Percentiles rank a stretch among this genome's conserved stretches.
These are phyloP conservation scores for Fistularia tabacaria DNA, from an alignment of 2,797 vertebrate genomes.

Conservation along the genomic window DNA sequence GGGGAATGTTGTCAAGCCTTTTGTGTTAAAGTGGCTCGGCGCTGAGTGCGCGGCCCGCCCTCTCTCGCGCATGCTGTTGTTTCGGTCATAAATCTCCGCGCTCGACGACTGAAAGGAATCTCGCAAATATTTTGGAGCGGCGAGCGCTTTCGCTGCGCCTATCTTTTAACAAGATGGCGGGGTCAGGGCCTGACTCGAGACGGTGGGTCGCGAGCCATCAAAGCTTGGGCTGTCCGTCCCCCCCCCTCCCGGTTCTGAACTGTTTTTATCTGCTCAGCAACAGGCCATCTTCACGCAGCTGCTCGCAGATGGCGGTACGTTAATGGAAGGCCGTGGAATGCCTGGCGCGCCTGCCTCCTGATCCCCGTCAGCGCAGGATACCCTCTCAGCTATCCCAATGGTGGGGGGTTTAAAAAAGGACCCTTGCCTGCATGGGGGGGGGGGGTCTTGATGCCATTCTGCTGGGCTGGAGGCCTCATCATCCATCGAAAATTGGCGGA, in stretches of 20 bases:
- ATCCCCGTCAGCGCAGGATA: slow-evolving; percentile 38
- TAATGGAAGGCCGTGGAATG: slow-evolving; percentile 46
- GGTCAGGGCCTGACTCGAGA: slow-evolving; percentile 19
- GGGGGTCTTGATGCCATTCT: too few species aligned
- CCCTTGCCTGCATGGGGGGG: neutral
- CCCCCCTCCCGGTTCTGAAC: slow-evolving; percentile 7
- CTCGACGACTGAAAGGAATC: slow-evolving; percentile 44
- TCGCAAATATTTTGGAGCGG: slow-evolving; percentile 45
- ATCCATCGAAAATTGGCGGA: slow-evolving; percentile 7
- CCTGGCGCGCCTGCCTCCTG: slow-evolving; percentile 39
- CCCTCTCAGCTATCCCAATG: slow-evolving; percentile 41
- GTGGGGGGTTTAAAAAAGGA: slow-evolving; percentile 39
- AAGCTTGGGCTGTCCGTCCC: slow-evolving; percentile 48
- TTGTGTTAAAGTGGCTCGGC: slow-evolving; percentile 13
- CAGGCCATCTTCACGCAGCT: slow-evolving; percentile 61
- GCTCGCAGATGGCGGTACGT: slow-evolving; percentile 58
- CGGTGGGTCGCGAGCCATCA: slow-evolving; percentile 34
- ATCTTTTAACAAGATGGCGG: slow-evolving; percentile 28
- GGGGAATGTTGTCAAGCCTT: slow-evolving; percentile 4
- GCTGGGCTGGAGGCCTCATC: too few species aligned
- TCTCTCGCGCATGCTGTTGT: slow-evolving; percentile 14
- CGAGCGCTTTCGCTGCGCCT: slow-evolving; percentile 20
- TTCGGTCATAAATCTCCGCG: slow-evolving; percentile 35
- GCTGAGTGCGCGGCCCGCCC: slow-evolving; percentile 1
- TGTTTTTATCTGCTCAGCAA: slow-evolving; percentile 73